phyloP scores from a whole-genome alignment of 2,888 invertebrate genomes.

The Pomacea canaliculata region DNA sequence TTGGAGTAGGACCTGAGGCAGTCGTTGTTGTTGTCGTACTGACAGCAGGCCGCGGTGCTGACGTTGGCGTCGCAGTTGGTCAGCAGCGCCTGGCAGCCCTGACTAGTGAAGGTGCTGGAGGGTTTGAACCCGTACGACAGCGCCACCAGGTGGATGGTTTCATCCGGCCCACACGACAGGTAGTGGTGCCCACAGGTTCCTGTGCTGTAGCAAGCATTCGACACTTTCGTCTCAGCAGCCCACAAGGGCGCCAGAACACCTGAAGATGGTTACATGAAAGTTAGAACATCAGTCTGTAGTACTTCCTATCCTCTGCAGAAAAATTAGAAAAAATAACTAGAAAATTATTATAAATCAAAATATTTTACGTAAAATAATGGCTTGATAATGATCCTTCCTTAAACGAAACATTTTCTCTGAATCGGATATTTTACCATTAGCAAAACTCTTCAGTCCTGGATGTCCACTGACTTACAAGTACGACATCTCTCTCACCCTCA shows the following conservation, averaged over 20 bases:
- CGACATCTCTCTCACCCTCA: no score
- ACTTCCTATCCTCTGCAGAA: no score
- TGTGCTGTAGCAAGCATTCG: conserved; percentile 22
- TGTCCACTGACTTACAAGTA: no score
- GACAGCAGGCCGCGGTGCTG: conserved; percentile 5
- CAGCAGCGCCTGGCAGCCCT: neutral
- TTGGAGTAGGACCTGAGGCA: conserved; percentile 15
- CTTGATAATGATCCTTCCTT: no score
- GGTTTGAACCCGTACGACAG: conserved; percentile 18
- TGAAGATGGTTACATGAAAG: neutral
- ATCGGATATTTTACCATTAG: no score
- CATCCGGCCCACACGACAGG: conserved; percentile 15
- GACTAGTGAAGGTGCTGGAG: neutral
- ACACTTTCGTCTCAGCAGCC: neutral
- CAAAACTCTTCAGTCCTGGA: no score
- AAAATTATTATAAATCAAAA: no score
- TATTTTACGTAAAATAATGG: no score
- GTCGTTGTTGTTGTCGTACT: conserved; percentile 7
- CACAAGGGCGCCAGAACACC: neutral
- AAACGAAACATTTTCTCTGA: no score
- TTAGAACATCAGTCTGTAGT: no score
- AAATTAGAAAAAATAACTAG: no score
- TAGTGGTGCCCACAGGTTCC: conserved; percentile 20
- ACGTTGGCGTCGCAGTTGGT: conserved; percentile 11
- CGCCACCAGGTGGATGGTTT: neutral